These are phyloP conservation scores for Melanotaenia trifasciata DNA, from an alignment of 2,797 vertebrate genomes.

Conservation along the genomic window DNA sequence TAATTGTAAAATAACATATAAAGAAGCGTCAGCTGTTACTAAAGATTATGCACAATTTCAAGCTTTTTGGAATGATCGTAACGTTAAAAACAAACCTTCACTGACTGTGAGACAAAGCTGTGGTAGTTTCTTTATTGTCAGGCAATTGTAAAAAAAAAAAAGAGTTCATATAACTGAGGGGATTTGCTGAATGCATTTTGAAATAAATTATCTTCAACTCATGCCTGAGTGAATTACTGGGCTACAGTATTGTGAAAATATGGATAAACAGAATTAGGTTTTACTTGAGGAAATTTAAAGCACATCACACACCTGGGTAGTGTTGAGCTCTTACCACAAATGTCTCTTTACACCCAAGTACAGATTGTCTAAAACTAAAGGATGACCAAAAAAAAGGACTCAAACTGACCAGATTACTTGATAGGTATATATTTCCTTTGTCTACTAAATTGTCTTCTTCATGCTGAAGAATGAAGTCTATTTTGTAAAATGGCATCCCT, in stretches of 20 bases:
- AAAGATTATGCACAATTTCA: background rate
- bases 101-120: background rate
- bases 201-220: constrained; percentile 28
- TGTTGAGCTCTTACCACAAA: constrained; percentile 4
- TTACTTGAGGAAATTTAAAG: constrained; percentile 29
- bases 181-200: constrained; percentile 30
- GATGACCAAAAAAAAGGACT: background rate
- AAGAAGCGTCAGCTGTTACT: background rate
- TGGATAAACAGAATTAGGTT: constrained; percentile 41
- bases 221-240: background rate
- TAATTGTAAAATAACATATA: background rate
- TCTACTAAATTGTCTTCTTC: background rate
- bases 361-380: background rate
- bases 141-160: background rate
- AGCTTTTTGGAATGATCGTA: background rate
- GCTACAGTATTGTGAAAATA: background rate
- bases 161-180: background rate
- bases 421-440: background rate
- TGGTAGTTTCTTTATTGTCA: background rate
- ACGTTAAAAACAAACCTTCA: background rate
- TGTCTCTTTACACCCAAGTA: background rate
- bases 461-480: background rate
- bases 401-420: background rate
- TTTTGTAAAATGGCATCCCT: background rate
- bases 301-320: constrained; percentile 19